Base-by-base conservation (phyloP, 2,113 vertebrate species). In the Corvus hawaiiensis region DNA sequence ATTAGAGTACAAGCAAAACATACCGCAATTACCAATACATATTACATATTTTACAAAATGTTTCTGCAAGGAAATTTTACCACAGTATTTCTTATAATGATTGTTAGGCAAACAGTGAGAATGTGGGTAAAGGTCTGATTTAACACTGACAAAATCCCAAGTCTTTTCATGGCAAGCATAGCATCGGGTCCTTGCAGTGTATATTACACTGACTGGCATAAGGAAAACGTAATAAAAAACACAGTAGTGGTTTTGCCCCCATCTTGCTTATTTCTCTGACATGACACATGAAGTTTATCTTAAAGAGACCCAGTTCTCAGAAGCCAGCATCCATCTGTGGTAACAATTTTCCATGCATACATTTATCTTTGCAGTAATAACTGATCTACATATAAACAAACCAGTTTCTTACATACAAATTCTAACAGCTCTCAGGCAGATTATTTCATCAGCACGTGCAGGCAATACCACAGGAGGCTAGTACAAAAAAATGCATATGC, bases 331-430 rank as follows among this genome's bases (percentile, higher is more conserved):
- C 78, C 74, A 66, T 91, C 85, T 88, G 67, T 37, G n/a, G 35
- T n/a, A 93, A 73, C 84, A 78, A 92, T 81, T 92, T 84, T 46
- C 71, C 46, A 86, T 5, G 41, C 41, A 44, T 28, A 43, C 33
- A 52, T 68, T 89, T 88, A 52, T 75, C 85, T 93, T 69, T 49
- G 22, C 87, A 76, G 46, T 46, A 86, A 74, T 68, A 92, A 80
- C 84, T 63, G 59, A 93, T 93, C 89, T 91, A 84, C 92, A 89
- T 79, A 66, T 78, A 95, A 89, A 95, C 87, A 94, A 93, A 88
- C 33, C 52, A 41, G 33, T 46, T 91, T 54, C 63, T 67, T 41
- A 80, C 85, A 91, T 67, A 92, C 77, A 95, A 91, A 91, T 89
- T 93, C 84, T 71, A 78, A 67, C 68, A 91, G 89, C 82, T 97